Evolutionary conservation across 2,113 vertebrate species (phyloP), one percentile per base, ranked within the genome.

Genomic region (Polypterus bichir): DNA sequence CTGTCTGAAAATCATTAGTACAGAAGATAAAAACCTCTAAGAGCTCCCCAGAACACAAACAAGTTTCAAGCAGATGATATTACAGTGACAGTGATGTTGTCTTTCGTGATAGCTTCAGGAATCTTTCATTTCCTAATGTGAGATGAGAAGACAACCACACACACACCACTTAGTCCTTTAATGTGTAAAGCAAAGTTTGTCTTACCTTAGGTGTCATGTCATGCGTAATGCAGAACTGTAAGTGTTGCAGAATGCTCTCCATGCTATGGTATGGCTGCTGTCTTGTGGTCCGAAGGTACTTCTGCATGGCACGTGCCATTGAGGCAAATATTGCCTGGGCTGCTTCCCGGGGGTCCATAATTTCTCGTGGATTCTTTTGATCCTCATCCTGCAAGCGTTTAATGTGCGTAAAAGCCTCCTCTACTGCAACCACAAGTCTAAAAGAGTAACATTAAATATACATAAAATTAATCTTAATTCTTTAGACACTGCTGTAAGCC

Each of bases 261-360:
- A 98, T 98, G 74, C 89, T 94, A 83, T 97, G 95, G 79, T 88
- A 97, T 6, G 91, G 92, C 81, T 97, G 94, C 78, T 98, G 95
- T 54, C 92, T 86, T 4, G 94, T 97, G 65, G 92, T 94, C 0
- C 94, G 79, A 59, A 98, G 85, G 80, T 94, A 98, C 54, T 98
- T 98, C 86, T 98, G 95, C 94, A 98, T 94, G 81, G 95, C 93
- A 0, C 95, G 81, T 1, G 95, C 95, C 95, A 97, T 97, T 54
- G 94, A 95, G 5, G 95, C 93, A 0, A 98, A 97, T 72, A 98
- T 96, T 67, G 95, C 94, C 74, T 98, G 95, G 1, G 94, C 94
- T 0, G 95, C 95, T 71, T 98, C 94, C 5, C 94, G 85, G 0
- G 94, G 94, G 65, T 97, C 95, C 95, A 97, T 96, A 68, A 94